These are phyloP conservation scores for Epinotia ramella DNA, from an alignment of 2,888 invertebrate species.

Conservation along the genomic window DNA sequence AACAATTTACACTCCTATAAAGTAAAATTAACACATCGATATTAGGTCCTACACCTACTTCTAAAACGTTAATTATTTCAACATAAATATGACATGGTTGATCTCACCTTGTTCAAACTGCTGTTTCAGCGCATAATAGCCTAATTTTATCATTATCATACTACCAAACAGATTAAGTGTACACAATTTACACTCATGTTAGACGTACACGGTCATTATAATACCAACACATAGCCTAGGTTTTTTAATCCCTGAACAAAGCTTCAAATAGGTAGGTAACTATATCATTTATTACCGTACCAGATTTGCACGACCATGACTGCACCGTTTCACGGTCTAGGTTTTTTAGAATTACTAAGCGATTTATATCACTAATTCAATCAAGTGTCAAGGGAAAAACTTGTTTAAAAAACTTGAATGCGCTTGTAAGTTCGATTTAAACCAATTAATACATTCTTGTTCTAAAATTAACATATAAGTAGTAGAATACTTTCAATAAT, in stretches of 20 bases:
- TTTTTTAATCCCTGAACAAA: neutral
- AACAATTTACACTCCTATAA: too few species aligned
- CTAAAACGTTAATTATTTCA: neutral
- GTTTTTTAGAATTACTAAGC: constrained; percentile 10
- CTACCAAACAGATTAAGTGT: neutral
- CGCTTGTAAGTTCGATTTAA: neutral
- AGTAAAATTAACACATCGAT: too few species aligned
- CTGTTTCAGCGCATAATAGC: neutral
- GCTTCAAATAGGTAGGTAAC: neutral
- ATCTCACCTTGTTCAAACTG: neutral
- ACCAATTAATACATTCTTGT: neutral
- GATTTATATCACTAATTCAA: neutral
- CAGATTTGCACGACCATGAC: neutral
- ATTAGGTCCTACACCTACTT: too few species aligned
- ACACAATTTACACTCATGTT: neutral
- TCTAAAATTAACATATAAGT: constrained; percentile 1
- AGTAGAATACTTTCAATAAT: neutral
- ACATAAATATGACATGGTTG: constrained; percentile 8
- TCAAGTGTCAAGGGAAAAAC: constrained; percentile 8
- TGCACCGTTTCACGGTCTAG: constrained; percentile 14
- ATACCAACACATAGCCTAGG: neutral
- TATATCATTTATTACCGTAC: neutral
- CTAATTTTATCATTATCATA: constrained; percentile 3
- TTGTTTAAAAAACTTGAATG: constrained; percentile 10
- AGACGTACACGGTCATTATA: neutral